Evolutionary conservation across 2,113 vertebrate genomes (phyloP).

Genomic region (Heliornis fulica): DNA sequence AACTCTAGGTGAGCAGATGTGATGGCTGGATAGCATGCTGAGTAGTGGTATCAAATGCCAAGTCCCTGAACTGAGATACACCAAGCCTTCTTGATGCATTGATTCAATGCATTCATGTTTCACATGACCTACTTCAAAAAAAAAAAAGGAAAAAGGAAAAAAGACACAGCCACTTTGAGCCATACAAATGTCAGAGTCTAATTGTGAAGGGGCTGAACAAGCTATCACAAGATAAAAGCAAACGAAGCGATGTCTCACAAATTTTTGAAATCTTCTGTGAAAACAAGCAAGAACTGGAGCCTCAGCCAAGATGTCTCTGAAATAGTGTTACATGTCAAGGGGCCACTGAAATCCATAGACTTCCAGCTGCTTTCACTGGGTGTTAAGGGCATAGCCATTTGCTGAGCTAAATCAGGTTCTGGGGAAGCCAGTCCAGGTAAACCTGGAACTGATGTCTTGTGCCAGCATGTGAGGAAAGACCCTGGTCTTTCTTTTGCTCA

Average conservation of each 20-base stretch:
- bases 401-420: background rate
- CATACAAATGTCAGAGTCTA: conserved; percentile 5
- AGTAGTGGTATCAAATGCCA: background rate
- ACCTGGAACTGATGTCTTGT: background rate
- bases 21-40: background rate
- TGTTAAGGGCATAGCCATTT: background rate
- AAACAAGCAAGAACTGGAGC: conserved; percentile 7
- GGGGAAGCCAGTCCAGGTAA: background rate
- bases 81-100: background rate
- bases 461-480: background rate
- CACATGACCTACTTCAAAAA: background rate
- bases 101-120: background rate
- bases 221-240: conserved; percentile 45
- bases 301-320: background rate
- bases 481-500: background rate
- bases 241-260: background rate
- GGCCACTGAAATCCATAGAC: background rate
- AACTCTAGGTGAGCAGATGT: background rate
- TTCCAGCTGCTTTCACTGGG: background rate
- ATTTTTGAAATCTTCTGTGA: conserved; percentile 11
- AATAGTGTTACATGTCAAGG: background rate
- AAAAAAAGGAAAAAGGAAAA: background rate
- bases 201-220: conserved; percentile 5
- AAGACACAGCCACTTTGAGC: background rate
- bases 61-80: background rate